Evolutionary conservation across 1,140 invertebrate genomes (phyloP), one percentile per base, ranked within the genome.

Genomic region (Heliconius eleuchia): DNA sequence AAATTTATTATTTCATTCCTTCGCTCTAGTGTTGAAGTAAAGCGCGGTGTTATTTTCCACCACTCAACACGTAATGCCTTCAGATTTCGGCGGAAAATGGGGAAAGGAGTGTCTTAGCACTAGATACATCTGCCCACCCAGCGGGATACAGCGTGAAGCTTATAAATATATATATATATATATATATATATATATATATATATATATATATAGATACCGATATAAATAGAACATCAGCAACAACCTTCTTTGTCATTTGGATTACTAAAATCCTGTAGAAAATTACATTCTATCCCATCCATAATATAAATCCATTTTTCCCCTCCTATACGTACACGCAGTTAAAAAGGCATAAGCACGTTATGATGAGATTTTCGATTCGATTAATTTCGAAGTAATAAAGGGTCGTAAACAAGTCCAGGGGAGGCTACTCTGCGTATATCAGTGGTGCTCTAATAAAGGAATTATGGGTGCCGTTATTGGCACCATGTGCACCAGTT

Each of bases 401-500:
- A 71, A 16, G 70, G 70, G 57, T 13, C 57, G 57, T 66, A 66
- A 66, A 66, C 57, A 66, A 37, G 70, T 37, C 30, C 70, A 19
- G 70, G 70, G 70, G 70, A 71, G 70, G 27, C 27, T 66, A 66
- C 57, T 66, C 57, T 19, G 55, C 55, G 9, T 66, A 66, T 66
- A 66, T 66, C 57, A 13, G 57, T 27, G 57, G 8, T 27, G 34
- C 70, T 71, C 34, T 71, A 71, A 71, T 34, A 71, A 71, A 71
- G 37, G 70, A 71, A 16, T 71, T 37, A 71, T 71, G 70, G 70
- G 70, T 37, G 39, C 27, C 34, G 34, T 19, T 71, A 71, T 71
- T 71, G 70, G 70, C 70, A 71, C 70, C 70, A 71, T 71, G 70
- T 71, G 70, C 70, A 71, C 70, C 71, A 37, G 39, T 71, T 71